Evolutionary conservation across 2,888 invertebrate species (phyloP).

Genomic region (Gastrophysa polygoni): DNA sequence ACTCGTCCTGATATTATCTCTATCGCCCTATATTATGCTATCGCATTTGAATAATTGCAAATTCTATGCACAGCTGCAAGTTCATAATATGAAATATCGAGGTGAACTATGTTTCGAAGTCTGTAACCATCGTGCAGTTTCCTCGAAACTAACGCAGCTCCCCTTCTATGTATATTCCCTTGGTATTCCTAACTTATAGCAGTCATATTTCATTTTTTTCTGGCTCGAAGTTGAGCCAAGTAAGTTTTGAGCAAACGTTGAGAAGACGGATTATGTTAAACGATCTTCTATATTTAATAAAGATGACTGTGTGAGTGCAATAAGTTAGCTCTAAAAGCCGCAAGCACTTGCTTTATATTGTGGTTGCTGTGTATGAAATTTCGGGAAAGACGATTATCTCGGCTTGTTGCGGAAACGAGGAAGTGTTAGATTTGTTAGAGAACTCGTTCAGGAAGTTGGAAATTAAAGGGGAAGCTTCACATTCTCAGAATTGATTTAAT

Average conservation of each 20-base stretch:
- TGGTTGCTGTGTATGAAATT: slow-evolving; percentile 33
- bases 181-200: slow-evolving; percentile 28
- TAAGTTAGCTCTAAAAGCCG: slow-evolving; percentile 25
- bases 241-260: slow-evolving; percentile 35
- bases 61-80: neutral
- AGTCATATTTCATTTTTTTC: slow-evolving; percentile 35
- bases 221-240: slow-evolving; percentile 31
- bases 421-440: neutral
- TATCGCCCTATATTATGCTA: no score
- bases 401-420: slow-evolving; percentile 27
- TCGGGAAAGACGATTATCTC: slow-evolving; percentile 32
- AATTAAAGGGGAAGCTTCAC: neutral
- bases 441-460: neutral
- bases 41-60: neutral
- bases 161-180: slow-evolving; percentile 20
- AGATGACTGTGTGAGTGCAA: slow-evolving; percentile 32
- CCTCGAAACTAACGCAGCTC: slow-evolving; percentile 26
- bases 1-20: no score
- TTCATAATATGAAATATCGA: neutral
- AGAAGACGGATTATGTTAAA: slow-evolving; percentile 38
- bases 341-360: slow-evolving; percentile 37
- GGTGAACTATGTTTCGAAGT: neutral
- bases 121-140: slow-evolving; percentile 27
- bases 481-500: neutral
- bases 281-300: slow-evolving; percentile 37